Conservation (phyloP, 2,113 vertebrate species). For the Clupea harengus region DNA sequence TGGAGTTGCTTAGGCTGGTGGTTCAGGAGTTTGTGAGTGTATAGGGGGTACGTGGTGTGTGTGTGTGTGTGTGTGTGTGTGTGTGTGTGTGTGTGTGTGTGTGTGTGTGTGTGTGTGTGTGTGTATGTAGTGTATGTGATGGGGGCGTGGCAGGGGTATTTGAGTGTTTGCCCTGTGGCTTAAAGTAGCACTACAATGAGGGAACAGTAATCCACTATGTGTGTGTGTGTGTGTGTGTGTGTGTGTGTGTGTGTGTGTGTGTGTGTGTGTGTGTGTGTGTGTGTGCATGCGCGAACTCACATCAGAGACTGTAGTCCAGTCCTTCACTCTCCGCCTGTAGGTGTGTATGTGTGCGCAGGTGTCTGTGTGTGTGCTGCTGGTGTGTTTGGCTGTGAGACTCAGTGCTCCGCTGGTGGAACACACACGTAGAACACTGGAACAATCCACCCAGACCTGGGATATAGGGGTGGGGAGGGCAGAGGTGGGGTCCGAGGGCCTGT, state of each 20-base stretch:
- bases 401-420: conserved; percentile 66
- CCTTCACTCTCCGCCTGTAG: conserved; percentile 76
- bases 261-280: not conserved
- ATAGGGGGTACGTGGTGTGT: not conserved
- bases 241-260: conserved; percentile 2
- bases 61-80: not conserved
- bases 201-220: too few species aligned
- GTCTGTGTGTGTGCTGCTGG: conserved; percentile 41
- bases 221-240: not conserved
- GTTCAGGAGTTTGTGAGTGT: too few species aligned
- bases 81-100: not conserved
- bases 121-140: too few species aligned
- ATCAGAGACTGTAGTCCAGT: conserved; percentile 67
- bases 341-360: conserved; percentile 65
- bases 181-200: too few species aligned
- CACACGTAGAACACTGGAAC: conserved; percentile 64
- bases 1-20: too few species aligned
- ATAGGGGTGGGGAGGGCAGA: conserved; percentile 49
- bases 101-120: not conserved
- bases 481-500: conserved; percentile 65
- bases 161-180: too few species aligned
- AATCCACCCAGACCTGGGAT: conserved; percentile 70
- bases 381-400: conserved; percentile 69
- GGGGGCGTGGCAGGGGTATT: too few species aligned
- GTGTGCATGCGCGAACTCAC: conserved; percentile 58